These are phyloP conservation scores for Simalia tracyae DNA, from an alignment of 2,797 vertebrate species.

Conservation along the genomic window DNA sequence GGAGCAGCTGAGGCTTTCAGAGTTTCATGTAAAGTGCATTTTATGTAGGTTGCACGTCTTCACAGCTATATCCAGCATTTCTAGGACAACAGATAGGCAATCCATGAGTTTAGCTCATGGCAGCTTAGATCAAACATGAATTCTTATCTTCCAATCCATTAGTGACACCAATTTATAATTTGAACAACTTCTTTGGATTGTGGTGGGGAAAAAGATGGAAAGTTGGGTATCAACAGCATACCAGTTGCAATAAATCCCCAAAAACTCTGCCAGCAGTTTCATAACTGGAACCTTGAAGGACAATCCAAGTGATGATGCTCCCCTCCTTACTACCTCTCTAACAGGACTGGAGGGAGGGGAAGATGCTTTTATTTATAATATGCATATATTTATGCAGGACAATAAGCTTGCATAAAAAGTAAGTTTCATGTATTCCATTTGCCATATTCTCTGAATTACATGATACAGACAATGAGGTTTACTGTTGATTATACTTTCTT, in stretches of 20 bases:
- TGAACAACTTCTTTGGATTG: background rate
- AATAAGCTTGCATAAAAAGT: background rate
- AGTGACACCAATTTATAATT: background rate
- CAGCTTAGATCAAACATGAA: background rate
- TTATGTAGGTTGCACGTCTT: background rate
- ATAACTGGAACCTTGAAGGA: background rate
- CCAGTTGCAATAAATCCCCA: background rate
- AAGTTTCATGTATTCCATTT: background rate
- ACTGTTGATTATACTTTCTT: background rate
- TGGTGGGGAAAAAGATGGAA: background rate
- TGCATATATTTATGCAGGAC: background rate
- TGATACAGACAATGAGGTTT: background rate
- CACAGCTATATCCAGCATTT: background rate
- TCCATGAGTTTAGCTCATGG: background rate
- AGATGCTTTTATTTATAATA: background rate
- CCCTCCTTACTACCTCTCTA: background rate
- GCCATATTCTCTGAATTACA: background rate
- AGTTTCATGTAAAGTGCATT: background rate
- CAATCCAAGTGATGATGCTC: background rate
- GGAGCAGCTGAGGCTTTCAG: background rate
- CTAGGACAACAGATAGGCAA: background rate
- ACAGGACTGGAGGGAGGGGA: background rate
- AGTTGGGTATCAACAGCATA: background rate
- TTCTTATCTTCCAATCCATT: background rate
- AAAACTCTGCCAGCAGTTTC: too few relatives aligned